These are phyloP conservation scores for Frieseomelitta varia DNA, from an alignment of 1,140 invertebrate genomes.

Conservation along the genomic window DNA sequence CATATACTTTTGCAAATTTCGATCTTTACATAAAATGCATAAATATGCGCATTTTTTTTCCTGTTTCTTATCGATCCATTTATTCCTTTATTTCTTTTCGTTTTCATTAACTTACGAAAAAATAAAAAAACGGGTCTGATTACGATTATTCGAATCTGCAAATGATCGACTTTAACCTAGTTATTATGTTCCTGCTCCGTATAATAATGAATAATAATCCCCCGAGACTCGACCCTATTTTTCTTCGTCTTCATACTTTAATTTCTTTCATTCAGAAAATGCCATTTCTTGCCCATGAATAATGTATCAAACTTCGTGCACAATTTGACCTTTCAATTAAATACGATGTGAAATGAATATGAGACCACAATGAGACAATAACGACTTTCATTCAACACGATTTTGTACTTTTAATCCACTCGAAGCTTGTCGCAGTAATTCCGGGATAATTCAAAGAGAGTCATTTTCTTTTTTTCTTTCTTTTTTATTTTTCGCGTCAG, in stretches of 20 bases:
- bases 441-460: neutral
- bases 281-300: conserved; percentile 9
- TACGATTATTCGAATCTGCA: neutral
- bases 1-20: neutral
- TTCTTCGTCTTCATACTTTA: neutral
- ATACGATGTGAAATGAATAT: neutral
- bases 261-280: neutral
- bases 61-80: neutral
- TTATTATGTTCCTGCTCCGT: neutral
- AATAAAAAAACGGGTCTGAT: neutral
- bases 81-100: neutral
- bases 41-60: neutral
- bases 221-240: neutral
- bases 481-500: neutral
- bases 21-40: neutral
- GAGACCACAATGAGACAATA: neutral
- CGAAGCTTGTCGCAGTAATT: neutral
- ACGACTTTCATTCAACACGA: neutral
- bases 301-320: neutral
- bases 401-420: neutral
- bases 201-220: neutral
- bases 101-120: neutral
- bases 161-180: neutral
- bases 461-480: neutral
- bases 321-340: conserved; percentile 4